Base-by-base conservation (phyloP, 2,113 vertebrate species). In the Cebus imitator region DNA sequence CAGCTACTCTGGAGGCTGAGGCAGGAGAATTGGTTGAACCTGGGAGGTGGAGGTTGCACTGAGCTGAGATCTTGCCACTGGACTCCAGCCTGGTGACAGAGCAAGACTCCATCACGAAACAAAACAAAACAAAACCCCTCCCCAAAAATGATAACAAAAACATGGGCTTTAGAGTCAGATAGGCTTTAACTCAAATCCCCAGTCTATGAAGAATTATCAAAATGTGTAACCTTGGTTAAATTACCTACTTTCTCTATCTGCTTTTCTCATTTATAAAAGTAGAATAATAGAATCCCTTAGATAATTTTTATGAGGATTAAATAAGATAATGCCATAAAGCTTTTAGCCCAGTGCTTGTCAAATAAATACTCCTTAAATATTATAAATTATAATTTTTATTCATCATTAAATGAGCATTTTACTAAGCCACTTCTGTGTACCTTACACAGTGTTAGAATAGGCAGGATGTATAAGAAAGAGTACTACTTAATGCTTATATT, bases 361-460 rank as follows among this genome's bases (percentile, higher is more conserved):
- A 91, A 85, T 73, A 90, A 78, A 45, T 32, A n/a, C 11, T 91
- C 87, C 45, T 87, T 87, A 91, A 95, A 58, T 87, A 68, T 82
- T 93, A 70, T 40, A 57, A 52, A 61, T 90, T 90, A 68, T n/a
- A 58, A 82, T 35, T 84, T 96, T 89, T 86, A 82, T 76, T 78
- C 87, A 91, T 87, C 80, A 83, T 90, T 68, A 93, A 76, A 35
- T 20, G 14, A 94, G 52, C 14, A 88, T 91, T 64, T 79, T 72
- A 13, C 50, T 72, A 92, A 72, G 70, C n/a, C 78, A 94, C 61
- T 72, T 95, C 66, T 32, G 23, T 30, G 75, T 37, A 55, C 50
- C 27, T 91, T 87, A 70, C 48, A 68, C 50, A 21, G 13, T 64
- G 27, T 73, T 84, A 88, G 76, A 78, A 87, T 35, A 73, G 72